Evolutionary conservation across 1,140 invertebrate species (phyloP), one percentile per base, ranked within the genome.

Genomic region (Daktulosphaira vitifoliae): DNA sequence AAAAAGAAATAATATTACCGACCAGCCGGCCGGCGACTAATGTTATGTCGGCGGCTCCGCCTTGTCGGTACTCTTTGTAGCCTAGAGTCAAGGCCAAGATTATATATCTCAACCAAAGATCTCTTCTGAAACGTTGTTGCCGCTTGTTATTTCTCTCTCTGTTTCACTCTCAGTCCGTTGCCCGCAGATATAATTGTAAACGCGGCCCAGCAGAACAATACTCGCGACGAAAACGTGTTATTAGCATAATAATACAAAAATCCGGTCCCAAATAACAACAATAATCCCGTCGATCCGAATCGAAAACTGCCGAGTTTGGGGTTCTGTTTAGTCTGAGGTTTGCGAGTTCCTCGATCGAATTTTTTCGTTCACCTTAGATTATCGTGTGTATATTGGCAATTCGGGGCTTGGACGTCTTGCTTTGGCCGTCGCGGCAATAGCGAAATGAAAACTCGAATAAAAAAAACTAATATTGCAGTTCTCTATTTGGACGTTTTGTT

Each of bases 21-120:
- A 48, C 42, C 39, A 29, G 42, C 56, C 56, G 42, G 56, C 42
- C 56, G 56, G 26, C 56, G 56, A 62, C 56, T 62, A 62, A 62
- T 62, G 56, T 62, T 62, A 48, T 62, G 56, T 62, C 56, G 56
- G 56, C 56, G 56, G 56, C 56, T 62, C 56, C 56, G 56, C 56
- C 56, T 62, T 62, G 56, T 62, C 56, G 56, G 56, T 62, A 62
- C 56, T 62, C 56, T 62, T 62, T 62, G 56, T 62, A 48, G 56
- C 56, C 26, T 29, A 62, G 56, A 62, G 56, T 62, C 56, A 62
- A 62, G 56, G 56, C 56, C 56, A 62, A 62, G 56, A 62, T 62
- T 44, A 62, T 62, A 62, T 62, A 62, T 62, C 56, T 62, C 56
- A 62, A 62, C 42, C 56, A 48, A 62, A 39, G 56, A 62, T 62